A percentile compares a stretch with the other conserved stretches of the same genome.
Conservation (phyloP, 2,888 invertebrate species). For the Timema cristinae region DNA sequence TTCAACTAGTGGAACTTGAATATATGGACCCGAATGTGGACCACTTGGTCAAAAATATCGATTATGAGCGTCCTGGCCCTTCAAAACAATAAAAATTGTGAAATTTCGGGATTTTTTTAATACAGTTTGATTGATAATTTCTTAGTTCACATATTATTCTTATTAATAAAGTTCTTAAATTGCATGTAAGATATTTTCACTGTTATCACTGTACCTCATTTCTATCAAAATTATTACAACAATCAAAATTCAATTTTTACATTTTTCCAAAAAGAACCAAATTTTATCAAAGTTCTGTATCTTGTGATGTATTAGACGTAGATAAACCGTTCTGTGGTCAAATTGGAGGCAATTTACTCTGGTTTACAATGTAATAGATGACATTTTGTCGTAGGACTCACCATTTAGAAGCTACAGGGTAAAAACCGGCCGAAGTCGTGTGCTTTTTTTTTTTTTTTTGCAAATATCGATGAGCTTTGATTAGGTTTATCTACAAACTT, state of each 20-base stretch:
- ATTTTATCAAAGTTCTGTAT: neutral
- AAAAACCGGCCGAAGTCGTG: neutral
- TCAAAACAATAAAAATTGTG: neutral
- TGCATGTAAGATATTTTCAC: neutral
- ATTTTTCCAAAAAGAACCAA: neutral
- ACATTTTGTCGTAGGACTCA: neutral
- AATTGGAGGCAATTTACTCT: neutral
- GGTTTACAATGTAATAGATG: too few species aligned
- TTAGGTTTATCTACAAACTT: neutral
- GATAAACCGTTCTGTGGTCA: neutral
- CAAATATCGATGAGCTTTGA: neutral
- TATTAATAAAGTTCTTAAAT: neutral
- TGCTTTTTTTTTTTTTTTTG: neutral
- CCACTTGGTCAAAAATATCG: neutral
- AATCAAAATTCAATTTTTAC: neutral
- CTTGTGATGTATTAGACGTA: neutral
- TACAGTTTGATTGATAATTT: neutral
- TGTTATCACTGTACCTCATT: neutral
- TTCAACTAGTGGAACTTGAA: conserved; percentile 3
- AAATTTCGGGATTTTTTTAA: neutral
- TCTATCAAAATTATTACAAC: neutral
- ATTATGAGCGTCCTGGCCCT: neutral
- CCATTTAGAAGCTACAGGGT: neutral
- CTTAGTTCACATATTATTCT: neutral
- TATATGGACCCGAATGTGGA: neutral